Base-by-base conservation (phyloP, 1,140 invertebrate species). In the Agrilus planipennis region DNA sequence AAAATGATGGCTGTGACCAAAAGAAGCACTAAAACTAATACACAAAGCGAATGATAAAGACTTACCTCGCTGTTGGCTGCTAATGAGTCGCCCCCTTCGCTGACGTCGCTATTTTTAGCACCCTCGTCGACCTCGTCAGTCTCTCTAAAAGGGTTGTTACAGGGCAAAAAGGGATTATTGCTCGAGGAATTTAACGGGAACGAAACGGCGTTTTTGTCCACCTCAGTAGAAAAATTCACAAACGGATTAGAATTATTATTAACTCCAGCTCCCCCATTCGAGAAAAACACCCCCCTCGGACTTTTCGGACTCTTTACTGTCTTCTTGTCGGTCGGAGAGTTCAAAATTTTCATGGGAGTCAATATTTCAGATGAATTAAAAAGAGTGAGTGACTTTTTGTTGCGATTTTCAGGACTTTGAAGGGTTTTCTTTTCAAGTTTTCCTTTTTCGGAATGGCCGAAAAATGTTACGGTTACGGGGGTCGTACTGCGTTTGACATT, bases 391-490 rank as follows among this genome's bases (percentile, higher is more conserved):
- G 44, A 57, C 49, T 46, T 54, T 50, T 45, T 55, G 39, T 12
- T 60, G 53, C 39, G 57, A 49, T 41, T 60, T 30, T 39, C 45
- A 18, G 32, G 34, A 4, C 35, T 32, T 17, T 43, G 37, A 14
- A 57, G 35, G 35, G 53, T 47, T 7, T 50, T 47, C 15, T 50
- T 61, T 47, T 70, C 68, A 35, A 72, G 49, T 53, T 65, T 64
- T 6, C 69, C 70, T 31, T 51, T 49, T 39, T 68, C 64, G 18
- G 64, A 64, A 44, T 66, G 65, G 5, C 67, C 65, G 42, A 71
- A 73, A 51, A 71, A 71, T 1, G 70, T 72, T 2, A 73, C 67
- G 10, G 70, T 72, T 9, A 73, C 70, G 0, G 70, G 66, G 10
- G 62, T 65, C 5, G 56, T 50, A 34, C 58, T 63, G 25, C 63